Conservation (phyloP, 2,888 invertebrate species). For the Coenonympha arcania region DNA sequence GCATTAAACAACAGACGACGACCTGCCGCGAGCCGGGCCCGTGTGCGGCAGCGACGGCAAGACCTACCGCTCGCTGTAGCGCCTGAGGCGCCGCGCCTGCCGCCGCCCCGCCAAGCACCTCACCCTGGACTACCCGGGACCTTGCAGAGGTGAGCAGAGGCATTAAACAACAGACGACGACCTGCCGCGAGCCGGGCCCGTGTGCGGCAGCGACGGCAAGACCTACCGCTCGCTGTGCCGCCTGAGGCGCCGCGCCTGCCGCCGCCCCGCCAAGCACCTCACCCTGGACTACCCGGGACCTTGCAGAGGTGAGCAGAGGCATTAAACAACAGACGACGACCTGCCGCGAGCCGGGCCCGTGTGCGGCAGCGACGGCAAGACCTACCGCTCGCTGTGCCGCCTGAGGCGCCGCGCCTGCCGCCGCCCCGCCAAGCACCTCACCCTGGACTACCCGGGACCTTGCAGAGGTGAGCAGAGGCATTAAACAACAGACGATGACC, state of each 20-base stretch:
- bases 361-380: slow-evolving; percentile 89
- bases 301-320: too few relatives aligned
- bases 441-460: slow-evolving; percentile 88
- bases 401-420: slow-evolving; percentile 89
- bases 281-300: too few relatives aligned
- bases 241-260: slow-evolving; percentile 87
- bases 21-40: slow-evolving; percentile 83
- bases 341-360: slow-evolving; percentile 85
- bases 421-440: slow-evolving; percentile 79
- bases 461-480: slow-evolving; percentile 90
- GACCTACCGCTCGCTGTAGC: slow-evolving; percentile 88
- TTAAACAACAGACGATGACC: too few relatives aligned
- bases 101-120: slow-evolving; percentile 82
- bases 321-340: too few relatives aligned
- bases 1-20: too few relatives aligned
- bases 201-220: slow-evolving; percentile 90
- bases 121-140: too few relatives aligned
- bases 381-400: slow-evolving; percentile 88
- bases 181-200: slow-evolving; percentile 84
- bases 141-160: too few relatives aligned
- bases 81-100: slow-evolving; percentile 88
- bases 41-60: slow-evolving; percentile 91
- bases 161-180: too few relatives aligned
- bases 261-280: slow-evolving; percentile 81
- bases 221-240: slow-evolving; percentile 90